These are phyloP conservation scores for Drosophila suboccidentalis DNA, from an alignment of 2,888 invertebrate species.

Conservation along the genomic window DNA sequence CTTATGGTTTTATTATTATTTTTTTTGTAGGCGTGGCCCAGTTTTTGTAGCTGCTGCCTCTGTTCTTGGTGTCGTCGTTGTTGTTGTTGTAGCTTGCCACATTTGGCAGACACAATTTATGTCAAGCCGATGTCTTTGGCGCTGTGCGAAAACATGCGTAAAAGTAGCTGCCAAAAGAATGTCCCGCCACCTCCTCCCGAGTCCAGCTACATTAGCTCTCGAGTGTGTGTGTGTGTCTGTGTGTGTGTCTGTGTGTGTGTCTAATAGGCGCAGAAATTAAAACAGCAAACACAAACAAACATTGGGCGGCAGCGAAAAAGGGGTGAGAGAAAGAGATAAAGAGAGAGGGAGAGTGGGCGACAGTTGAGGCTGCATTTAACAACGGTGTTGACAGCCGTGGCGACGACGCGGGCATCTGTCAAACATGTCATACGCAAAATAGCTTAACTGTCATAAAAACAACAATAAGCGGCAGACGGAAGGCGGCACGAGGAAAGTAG, in stretches of 20 bases:
- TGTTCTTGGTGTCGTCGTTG: conserved; percentile 32
- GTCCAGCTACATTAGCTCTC: conserved; percentile 10
- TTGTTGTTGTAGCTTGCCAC: conserved; percentile 72
- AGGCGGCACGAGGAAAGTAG: conserved; percentile 18
- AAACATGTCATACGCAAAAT: conserved; percentile 81
- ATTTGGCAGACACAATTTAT: conserved; percentile 78
- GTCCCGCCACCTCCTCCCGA: neutral
- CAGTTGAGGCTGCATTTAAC: conserved; percentile 61
- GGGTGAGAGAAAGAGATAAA: neutral
- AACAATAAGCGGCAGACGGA: conserved; percentile 55
- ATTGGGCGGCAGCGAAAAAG: conserved; percentile 17
- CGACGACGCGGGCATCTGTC: conserved; percentile 69
- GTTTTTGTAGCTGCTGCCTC: conserved; percentile 52
- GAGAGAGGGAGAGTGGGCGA: neutral
- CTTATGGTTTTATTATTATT: conserved; percentile 57
- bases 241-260: conserved; percentile 28
- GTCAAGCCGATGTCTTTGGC: conserved; percentile 74
- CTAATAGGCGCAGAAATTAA: conserved; percentile 65
- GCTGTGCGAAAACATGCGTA: conserved; percentile 80
- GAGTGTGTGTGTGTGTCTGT: conserved; percentile 20
- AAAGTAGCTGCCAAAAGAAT: conserved; percentile 68
- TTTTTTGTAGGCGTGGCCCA: conserved; percentile 76
- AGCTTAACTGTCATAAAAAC: conserved; percentile 80
- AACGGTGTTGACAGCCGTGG: conserved; percentile 67
- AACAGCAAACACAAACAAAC: conserved; percentile 58